Evolutionary conservation across 2,888 invertebrate genomes (phyloP).

Genomic region (Cactoblastis cactorum): DNA sequence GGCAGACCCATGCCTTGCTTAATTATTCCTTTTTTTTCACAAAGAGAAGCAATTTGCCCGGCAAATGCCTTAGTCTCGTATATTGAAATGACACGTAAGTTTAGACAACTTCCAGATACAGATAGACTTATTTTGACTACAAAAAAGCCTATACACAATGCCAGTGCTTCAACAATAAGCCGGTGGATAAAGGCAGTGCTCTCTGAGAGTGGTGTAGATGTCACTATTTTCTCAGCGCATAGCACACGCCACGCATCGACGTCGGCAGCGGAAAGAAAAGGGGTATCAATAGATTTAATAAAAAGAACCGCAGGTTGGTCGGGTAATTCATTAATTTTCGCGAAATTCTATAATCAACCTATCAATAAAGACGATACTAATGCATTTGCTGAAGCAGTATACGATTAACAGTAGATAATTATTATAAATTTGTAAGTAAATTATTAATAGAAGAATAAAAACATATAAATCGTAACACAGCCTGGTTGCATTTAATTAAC

Average conservation of each 20-base stretch:
- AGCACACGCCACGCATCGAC: not conserved
- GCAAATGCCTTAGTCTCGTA: not conserved
- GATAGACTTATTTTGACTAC: not conserved
- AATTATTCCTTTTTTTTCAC: not conserved
- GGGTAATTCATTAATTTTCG: not conserved
- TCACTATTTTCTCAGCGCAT: not conserved
- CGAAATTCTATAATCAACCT: not conserved
- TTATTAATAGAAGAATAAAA: no score
- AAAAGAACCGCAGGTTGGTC: not conserved
- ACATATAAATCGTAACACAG: no score
- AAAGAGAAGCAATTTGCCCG: not conserved
- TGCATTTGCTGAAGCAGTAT: not conserved
- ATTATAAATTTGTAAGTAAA: no score
- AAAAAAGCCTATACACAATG: not conserved
- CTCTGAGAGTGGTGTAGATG: not conserved
- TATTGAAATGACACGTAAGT: not conserved
- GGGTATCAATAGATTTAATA: not conserved
- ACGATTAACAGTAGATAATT: no score
- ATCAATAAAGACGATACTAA: not conserved
- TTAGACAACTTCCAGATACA: not conserved
- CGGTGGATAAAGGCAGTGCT: not conserved
- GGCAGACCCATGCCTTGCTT: not conserved
- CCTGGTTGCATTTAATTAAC: no score
- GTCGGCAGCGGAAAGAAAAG: not conserved
- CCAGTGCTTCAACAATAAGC: not conserved